Conservation (phyloP, 2,113 vertebrate genomes). For the Cichladusa arquata region DNA sequence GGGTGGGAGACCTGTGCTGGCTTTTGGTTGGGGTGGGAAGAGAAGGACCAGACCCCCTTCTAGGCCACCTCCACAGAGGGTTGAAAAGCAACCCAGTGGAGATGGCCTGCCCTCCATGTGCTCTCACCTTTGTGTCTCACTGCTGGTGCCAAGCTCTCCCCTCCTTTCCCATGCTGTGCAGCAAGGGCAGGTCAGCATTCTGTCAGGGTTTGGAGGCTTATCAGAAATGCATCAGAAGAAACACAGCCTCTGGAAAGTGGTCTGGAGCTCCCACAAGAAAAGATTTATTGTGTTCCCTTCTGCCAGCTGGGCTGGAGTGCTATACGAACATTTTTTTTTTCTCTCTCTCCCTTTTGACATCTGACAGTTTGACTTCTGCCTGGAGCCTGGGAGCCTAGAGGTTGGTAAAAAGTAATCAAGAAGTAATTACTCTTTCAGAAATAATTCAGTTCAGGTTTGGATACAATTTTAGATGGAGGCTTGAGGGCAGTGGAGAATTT, state of each 20-base stretch:
- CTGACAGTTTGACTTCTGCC: constrained; percentile 27
- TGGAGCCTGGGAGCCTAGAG: constrained; percentile 33
- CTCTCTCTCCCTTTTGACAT: neutral
- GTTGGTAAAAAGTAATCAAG: constrained; percentile 57
- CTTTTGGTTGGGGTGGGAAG: neutral
- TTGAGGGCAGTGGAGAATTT: constrained; percentile 2
- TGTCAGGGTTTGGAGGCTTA: constrained; percentile 9
- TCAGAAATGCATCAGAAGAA: constrained; percentile 38
- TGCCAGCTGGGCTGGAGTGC: neutral
- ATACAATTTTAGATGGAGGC: constrained; percentile 15
- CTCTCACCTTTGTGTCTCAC: neutral
- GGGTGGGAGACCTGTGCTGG: neutral
- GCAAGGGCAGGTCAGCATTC: neutral
- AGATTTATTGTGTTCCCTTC: neutral
- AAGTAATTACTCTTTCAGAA: constrained; percentile 52
- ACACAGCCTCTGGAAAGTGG: neutral
- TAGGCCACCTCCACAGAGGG: fast-evolving
- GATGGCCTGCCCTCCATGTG: neutral
- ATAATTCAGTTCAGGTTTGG: constrained; percentile 49
- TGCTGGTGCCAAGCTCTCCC: neutral
- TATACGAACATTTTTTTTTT: neutral
- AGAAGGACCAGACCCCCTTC: neutral
- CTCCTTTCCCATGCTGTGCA: neutral
- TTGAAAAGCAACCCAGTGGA: fast-evolving
- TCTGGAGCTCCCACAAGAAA: neutral